Evolutionary conservation across 2,113 vertebrate species (phyloP).

Genomic region (Semnornis frantzii): DNA sequence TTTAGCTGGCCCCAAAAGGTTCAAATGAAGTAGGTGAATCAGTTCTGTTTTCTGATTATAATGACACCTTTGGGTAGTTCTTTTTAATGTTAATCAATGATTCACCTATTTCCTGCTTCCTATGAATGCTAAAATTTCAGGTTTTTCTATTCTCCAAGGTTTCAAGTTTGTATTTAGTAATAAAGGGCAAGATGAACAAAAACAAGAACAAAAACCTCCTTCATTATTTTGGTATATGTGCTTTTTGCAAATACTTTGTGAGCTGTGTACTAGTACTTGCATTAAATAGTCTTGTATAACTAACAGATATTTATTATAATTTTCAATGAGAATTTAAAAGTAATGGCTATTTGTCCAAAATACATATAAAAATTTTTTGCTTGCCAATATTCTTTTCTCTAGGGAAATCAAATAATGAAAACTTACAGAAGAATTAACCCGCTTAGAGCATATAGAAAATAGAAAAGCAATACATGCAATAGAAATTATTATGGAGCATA

Average conservation of each 20-base stretch:
- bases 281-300: not conserved
- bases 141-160: not conserved
- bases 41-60: constrained; percentile 31
- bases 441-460: not conserved
- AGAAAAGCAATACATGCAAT: not conserved
- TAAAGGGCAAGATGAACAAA: not conserved
- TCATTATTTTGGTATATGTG: not conserved
- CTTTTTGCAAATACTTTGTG: not conserved
- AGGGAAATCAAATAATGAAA: not conserved
- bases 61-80: not conserved
- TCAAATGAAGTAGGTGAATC: not conserved
- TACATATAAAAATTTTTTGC: not conserved
- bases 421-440: not conserved
- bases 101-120: not conserved
- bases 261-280: not conserved
- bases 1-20: not conserved
- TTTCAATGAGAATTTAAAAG: not conserved
- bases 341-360: not conserved
- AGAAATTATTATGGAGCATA: not conserved
- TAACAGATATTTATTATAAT: not conserved
- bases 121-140: not conserved
- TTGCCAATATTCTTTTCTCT: not conserved
- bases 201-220: rapidly evolving
- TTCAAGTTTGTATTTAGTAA: not conserved
- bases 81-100: not conserved